Percentiles rank a stretch among this genome's conserved stretches.
phyloP scores from a whole-genome alignment of 2,888 invertebrate species.

The Leucoptera coffeella region DNA sequence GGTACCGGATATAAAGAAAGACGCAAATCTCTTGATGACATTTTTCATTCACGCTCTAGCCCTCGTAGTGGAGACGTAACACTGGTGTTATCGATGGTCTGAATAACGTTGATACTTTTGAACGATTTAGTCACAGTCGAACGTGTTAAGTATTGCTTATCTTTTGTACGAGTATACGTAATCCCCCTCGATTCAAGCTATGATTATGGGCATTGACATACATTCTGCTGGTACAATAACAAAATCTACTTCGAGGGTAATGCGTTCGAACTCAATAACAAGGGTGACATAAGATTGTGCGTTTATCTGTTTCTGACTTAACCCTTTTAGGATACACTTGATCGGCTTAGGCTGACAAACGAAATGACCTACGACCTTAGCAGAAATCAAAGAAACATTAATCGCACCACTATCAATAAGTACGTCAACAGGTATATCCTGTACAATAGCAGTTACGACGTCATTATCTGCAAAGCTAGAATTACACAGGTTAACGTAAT shows the following conservation, averaged over 20 bases:
- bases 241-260: too few relatives aligned
- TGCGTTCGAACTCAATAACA: constrained; percentile 6
- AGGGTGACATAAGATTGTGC: constrained; percentile 4
- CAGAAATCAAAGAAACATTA: constrained; percentile 7
- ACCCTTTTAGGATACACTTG: constrained; percentile 4
- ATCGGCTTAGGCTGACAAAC: constrained; percentile 2
- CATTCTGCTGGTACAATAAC: constrained; percentile 4
- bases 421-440: constrained; percentile 5
- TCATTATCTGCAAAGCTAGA: neutral
- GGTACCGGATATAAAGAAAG: constrained; percentile 6
- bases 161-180: constrained; percentile 6
- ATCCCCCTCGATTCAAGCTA: constrained; percentile 7
- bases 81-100: neutral
- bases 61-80: constrained; percentile 4
- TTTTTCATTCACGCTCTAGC: constrained; percentile 3
- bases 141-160: constrained; percentile 1
- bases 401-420: constrained; percentile 9
- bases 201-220: constrained; percentile 6
- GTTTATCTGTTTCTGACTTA: constrained; percentile 3
- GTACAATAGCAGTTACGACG: neutral
- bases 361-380: constrained; percentile 5
- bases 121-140: neutral
- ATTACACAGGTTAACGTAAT: constrained; percentile 3
- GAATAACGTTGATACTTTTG: neutral
- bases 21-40: constrained; percentile 4